Evolutionary conservation across 1,140 invertebrate genomes (phyloP).

Genomic region (Drosophila erecta): DNA sequence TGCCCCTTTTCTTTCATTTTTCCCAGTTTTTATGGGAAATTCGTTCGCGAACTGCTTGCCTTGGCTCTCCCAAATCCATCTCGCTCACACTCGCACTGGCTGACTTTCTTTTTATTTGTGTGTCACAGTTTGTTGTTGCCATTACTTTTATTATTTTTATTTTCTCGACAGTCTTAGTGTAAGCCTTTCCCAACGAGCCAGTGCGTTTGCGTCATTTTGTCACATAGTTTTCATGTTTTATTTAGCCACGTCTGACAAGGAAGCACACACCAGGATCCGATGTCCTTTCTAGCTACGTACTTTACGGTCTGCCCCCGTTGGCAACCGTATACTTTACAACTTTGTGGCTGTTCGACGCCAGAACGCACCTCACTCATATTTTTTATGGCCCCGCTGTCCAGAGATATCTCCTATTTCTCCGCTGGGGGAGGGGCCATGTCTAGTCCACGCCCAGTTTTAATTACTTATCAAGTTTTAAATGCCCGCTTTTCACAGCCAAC

Average conservation of each 20-base stretch:
- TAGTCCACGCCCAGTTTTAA: conserved; percentile 43
- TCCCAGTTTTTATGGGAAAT: conserved; percentile 32
- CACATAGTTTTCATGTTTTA: conserved; percentile 81
- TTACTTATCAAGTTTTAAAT: conserved; percentile 81
- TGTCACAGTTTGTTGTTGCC: conserved; percentile 74
- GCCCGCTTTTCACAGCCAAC: conserved; percentile 64
- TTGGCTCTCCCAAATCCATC: conserved; percentile 7
- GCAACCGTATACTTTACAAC: conserved; percentile 46
- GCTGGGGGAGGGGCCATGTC: background rate
- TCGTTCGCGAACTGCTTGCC: conserved; percentile 37
- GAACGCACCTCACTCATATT: conserved; percentile 50
- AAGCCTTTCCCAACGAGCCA: conserved; percentile 30
- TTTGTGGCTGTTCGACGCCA: conserved; percentile 28
- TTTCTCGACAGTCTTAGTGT: conserved; percentile 68
- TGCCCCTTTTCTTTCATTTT: conserved; percentile 13
- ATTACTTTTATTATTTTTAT: conserved; percentile 79
- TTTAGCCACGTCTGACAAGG: conserved; percentile 57
- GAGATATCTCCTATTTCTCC: conserved; percentile 24
- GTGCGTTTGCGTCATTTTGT: conserved; percentile 65
- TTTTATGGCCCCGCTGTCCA: conserved; percentile 35
- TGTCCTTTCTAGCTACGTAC: conserved; percentile 20
- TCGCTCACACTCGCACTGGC: conserved; percentile 1
- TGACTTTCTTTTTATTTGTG: conserved; percentile 61
- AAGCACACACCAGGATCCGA: conserved; percentile 26
- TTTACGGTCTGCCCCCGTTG: conserved; percentile 37